These are phyloP conservation scores for Goniozus legneri DNA, from an alignment of 1,140 invertebrate species.

Conservation along the genomic window DNA sequence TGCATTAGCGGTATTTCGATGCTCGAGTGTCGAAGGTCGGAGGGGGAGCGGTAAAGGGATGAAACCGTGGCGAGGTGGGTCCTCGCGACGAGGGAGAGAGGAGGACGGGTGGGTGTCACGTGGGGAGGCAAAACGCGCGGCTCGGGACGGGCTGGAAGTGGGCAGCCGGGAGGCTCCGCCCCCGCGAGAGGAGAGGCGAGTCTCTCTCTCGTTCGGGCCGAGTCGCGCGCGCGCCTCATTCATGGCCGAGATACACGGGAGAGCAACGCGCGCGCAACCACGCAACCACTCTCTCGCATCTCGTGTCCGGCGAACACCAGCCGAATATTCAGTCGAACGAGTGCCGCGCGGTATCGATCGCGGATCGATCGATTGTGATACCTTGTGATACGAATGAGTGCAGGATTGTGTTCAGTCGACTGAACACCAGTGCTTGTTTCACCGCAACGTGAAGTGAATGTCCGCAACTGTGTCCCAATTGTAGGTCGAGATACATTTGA, in stretches of 20 bases:
- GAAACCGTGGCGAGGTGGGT: neutral
- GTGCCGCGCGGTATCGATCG: constrained; percentile 11
- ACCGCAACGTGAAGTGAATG: no score
- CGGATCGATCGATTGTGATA: constrained; percentile 1
- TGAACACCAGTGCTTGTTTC: no score
- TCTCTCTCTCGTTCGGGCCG: no score
- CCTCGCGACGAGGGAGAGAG: neutral
- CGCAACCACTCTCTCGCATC: constrained; percentile 17
- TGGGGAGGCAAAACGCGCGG: neutral
- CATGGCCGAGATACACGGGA: constrained; percentile 45
- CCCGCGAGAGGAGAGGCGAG: constrained; percentile 44
- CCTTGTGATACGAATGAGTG: neutral
- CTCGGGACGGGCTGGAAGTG: neutral
- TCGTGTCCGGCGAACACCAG: constrained; percentile 14
- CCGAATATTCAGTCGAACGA: no score
- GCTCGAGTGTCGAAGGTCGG: neutral
- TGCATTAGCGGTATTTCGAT: no score
- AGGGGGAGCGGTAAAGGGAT: neutral
- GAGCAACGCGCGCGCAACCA: constrained; percentile 3
- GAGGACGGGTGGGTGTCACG: neutral
- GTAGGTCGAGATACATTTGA: no score
- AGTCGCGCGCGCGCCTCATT: constrained; percentile 44
- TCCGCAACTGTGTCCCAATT: no score
- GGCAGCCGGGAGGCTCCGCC: constrained; percentile 39
- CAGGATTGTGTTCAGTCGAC: no score